Conservation (phyloP, 2,797 vertebrate genomes). For the Heteromormyrus szaboi region DNA sequence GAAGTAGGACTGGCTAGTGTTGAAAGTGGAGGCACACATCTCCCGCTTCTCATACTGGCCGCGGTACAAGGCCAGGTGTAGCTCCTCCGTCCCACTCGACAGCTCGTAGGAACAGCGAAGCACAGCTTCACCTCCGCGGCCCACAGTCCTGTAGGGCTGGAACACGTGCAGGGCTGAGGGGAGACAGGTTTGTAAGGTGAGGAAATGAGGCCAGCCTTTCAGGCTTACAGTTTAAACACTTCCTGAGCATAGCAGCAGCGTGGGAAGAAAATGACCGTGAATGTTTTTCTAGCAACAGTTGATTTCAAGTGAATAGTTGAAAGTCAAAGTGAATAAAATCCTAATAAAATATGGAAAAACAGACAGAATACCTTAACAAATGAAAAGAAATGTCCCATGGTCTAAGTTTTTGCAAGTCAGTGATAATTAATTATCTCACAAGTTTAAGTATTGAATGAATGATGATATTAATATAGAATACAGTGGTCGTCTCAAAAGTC, state of each 20-base stretch:
- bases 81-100: conserved; percentile 49
- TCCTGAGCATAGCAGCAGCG: background rate
- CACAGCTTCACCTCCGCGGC: conserved; percentile 56
- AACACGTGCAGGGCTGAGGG: conserved; percentile 58
- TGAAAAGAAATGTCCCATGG: background rate
- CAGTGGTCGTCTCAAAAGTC: background rate
- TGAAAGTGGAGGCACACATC: conserved; percentile 60
- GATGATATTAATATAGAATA: background rate
- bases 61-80: conserved; percentile 63
- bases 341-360: background rate
- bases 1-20: conserved; percentile 38
- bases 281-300: background rate
- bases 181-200: conserved; percentile 24
- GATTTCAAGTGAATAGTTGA: background rate
- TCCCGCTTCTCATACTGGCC: conserved; percentile 39
- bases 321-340: background rate
- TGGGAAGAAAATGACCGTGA: background rate
- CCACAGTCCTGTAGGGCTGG: conserved; percentile 65
- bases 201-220: conserved; percentile 8
- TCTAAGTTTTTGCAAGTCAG: background rate
- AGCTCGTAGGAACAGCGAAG: conserved; percentile 60
- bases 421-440: background rate
- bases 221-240: background rate
- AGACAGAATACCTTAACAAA: background rate
- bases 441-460: background rate